Conservation (phyloP, 2,113 vertebrate genomes). For the Ophthalmolycus amberensis region DNA sequence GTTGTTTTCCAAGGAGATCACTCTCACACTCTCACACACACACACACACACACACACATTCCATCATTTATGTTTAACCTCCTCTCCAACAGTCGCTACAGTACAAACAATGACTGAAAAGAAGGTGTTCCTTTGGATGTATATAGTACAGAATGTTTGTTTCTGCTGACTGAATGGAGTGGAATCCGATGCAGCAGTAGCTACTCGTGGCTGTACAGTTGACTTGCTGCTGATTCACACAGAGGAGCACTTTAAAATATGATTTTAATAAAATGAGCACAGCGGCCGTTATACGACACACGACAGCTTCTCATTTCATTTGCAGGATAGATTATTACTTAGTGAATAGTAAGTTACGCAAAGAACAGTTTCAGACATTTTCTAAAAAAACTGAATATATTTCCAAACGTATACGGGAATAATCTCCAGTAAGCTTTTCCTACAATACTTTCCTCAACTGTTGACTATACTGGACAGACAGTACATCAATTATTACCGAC, state of each 20-base stretch:
- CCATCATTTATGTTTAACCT: neutral
- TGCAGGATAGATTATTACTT: neutral
- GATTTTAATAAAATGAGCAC: neutral
- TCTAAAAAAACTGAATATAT: neutral
- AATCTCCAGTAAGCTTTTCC: neutral
- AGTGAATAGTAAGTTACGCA: neutral
- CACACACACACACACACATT: neutral
- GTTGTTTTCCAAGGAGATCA: neutral
- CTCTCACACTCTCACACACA: neutral
- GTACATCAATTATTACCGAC: neutral
- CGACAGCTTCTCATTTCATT: neutral
- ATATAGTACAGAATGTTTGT: neutral
- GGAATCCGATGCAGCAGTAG: neutral
- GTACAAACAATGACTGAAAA: neutral
- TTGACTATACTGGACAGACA: neutral
- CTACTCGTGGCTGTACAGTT: neutral
- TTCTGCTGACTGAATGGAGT: neutral
- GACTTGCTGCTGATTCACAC: neutral
- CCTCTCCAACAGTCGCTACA: neutral
- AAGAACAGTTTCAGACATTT: neutral
- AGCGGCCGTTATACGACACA: neutral
- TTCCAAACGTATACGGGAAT: neutral
- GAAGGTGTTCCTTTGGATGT: neutral
- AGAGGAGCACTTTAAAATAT: neutral
- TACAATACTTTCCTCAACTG: neutral